These are phyloP conservation scores for Trachelus tabidus DNA, from an alignment of 2,888 invertebrate species.

Conservation along the genomic window DNA sequence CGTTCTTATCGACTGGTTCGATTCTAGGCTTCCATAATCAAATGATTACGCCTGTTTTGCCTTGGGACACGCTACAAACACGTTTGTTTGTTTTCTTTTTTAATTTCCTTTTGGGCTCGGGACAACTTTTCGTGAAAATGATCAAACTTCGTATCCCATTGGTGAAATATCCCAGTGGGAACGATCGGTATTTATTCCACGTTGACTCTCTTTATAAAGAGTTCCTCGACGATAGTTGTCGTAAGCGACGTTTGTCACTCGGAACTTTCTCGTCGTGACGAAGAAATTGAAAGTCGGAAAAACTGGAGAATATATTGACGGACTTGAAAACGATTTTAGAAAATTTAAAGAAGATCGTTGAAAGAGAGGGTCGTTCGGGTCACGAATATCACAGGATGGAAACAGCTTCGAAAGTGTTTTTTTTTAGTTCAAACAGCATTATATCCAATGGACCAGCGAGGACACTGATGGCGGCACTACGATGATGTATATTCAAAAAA, in stretches of 20 bases:
- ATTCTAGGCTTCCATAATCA: background rate
- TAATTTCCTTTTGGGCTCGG: background rate
- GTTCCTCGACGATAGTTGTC: background rate
- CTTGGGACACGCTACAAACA: background rate
- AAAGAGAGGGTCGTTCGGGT: background rate
- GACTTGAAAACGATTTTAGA: background rate
- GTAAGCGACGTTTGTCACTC: background rate
- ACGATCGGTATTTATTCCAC: background rate
- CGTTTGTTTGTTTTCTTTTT: background rate
- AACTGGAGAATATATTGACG: background rate
- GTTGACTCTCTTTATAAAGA: background rate
- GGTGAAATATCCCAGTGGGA: background rate
- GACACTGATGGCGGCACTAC: background rate
- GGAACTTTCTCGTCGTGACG: background rate
- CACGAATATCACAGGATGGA: background rate
- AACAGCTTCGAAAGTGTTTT: background rate
- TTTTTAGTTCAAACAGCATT: background rate
- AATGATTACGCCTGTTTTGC: background rate
- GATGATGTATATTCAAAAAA: background rate
- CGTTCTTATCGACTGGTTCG: background rate
- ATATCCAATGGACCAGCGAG: background rate
- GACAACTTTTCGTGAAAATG: background rate
- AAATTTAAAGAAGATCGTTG: background rate
- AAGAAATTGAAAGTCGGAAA: background rate
- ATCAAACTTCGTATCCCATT: background rate